Base-by-base conservation (phyloP, 2,888 invertebrate species). In the Amblyjoppa fuscipennis region DNA sequence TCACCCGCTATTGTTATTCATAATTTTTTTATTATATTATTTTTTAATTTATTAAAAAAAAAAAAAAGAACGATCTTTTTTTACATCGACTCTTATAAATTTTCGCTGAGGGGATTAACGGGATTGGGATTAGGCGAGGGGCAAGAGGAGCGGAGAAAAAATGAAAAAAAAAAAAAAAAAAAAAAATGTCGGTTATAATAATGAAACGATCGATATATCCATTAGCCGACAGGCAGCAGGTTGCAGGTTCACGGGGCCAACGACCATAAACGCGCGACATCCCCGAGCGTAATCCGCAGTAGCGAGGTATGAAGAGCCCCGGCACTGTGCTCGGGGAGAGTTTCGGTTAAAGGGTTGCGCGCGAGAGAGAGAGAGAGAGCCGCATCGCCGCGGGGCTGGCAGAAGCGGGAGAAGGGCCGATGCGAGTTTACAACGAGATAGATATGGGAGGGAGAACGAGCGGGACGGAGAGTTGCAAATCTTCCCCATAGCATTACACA, bases 401-500 rank as follows among this genome's bases (percentile, higher is more conserved):
- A 51, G 59, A 71, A 75, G 75, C 69, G 38, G 38, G 66, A 56
- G 59, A 34, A 28, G 68, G 34, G 69, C 78, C 49, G 61, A 56
- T 49, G 20, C 64, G 51, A 31, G 38, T 59, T 31, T 74, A 51
- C 25, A 41, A 28, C 38, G 25, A 69, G 45, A 25, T 69, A 53
- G 64, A 45, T 51, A n/a, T 81, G 73, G 78, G 64, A 69, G 64
- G 20, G 71, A 61, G 28, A 59, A 64, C 45, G 71, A 38, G 81
- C 53, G 85, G 78, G 81, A 81, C 81, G 77, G 61, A 53, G 85
- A 90, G 31, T 68, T 45, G 61, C 51, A 51, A 69, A 80, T 84
- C 73, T 64, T 83, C 90, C 90, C 89, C 89, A 84, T 90, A 84
- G 81, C 88, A 90, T 93, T 93, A 92, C 91, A 93, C 92, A 92